A percentile compares a stretch with the other conserved stretches of the same genome.
These are phyloP conservation scores for Autographa gamma DNA, from an alignment of 2,888 invertebrate species.

Conservation along the genomic window DNA sequence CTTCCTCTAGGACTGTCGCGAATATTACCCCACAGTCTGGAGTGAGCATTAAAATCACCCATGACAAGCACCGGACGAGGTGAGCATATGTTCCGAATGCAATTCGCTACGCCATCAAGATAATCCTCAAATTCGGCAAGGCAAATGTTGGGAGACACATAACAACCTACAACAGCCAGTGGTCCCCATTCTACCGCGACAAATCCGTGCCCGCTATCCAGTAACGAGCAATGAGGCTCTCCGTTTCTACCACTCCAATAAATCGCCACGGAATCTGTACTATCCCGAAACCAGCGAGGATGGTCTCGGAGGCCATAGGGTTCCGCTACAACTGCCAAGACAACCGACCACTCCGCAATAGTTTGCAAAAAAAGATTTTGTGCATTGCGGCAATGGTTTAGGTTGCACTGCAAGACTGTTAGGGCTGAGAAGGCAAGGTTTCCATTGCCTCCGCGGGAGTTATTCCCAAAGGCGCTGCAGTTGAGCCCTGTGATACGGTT, in stretches of 20 bases:
- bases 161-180: neutral
- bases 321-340: too few species aligned
- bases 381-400: neutral
- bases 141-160: neutral
- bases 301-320: too few species aligned
- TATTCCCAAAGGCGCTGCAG: neutral
- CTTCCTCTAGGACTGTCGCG: neutral
- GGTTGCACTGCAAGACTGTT: neutral
- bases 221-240: too few species aligned
- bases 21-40: neutral
- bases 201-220: neutral
- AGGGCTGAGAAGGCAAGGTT: neutral
- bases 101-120: neutral
- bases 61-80: neutral
- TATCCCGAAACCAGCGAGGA: too few species aligned
- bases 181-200: constrained; percentile 5
- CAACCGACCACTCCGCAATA: too few species aligned
- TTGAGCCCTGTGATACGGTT: neutral
- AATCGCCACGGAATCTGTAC: too few species aligned
- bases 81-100: neutral
- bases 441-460: constrained; percentile 1
- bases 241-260: too few species aligned
- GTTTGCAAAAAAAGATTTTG: constrained; percentile 2
- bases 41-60: too few species aligned
- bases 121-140: neutral